These are phyloP conservation scores for Lacanobia wlatinum DNA, from an alignment of 2,888 invertebrate species.

Conservation along the genomic window DNA sequence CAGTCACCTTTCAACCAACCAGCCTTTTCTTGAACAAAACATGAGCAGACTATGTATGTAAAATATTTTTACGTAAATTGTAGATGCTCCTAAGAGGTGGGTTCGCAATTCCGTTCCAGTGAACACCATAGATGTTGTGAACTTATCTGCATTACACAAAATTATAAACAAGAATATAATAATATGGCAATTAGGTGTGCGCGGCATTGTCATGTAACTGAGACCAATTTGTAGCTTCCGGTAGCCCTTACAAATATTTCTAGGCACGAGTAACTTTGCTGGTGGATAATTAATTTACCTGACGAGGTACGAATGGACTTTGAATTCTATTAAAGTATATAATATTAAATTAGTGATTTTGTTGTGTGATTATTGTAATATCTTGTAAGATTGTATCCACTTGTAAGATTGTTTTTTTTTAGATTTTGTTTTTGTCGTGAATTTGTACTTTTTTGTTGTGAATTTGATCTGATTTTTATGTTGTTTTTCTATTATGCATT, in stretches of 20 bases:
- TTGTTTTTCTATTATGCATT: too few species aligned
- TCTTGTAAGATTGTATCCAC: too few species aligned
- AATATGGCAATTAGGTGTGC: conserved; percentile 33
- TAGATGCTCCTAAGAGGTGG: conserved; percentile 78
- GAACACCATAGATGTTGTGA: conserved; percentile 71
- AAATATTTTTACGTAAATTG: conserved; percentile 55
- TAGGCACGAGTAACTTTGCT: conserved; percentile 11
- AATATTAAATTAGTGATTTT: neutral
- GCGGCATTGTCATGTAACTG: conserved; percentile 29
- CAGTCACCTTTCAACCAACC: neutral
- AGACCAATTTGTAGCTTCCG: conserved; percentile 8
- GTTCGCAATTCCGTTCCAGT: conserved; percentile 81
- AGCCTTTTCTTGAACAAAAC: neutral
- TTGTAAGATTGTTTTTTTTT: too few species aligned
- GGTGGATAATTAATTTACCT: neutral
- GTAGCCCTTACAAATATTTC: conserved; percentile 1
- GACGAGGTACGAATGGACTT: neutral
- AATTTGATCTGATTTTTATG: too few species aligned
- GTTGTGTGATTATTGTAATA: neutral
- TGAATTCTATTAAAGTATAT: neutral
- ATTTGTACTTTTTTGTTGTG: too few species aligned
- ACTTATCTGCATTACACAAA: conserved; percentile 74
- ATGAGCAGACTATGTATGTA: neutral
- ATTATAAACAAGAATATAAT: conserved; percentile 45
- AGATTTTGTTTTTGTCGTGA: too few species aligned